Conservation (phyloP, 2,113 vertebrate species). For the Falco punctatus region DNA sequence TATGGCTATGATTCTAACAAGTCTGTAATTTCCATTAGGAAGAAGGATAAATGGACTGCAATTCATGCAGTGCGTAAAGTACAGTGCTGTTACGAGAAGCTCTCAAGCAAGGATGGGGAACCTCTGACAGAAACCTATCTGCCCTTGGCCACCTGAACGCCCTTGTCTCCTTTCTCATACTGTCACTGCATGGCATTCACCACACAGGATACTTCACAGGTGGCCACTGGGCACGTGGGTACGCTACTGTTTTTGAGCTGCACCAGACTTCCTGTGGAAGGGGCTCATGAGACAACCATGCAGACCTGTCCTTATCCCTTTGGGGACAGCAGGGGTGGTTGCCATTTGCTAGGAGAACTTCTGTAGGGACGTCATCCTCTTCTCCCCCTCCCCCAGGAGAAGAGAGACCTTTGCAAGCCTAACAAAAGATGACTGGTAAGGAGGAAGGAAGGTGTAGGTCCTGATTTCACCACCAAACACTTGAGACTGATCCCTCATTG, state of each 20-base stretch:
- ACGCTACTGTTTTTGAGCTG: neutral
- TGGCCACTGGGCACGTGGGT: neutral
- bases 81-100: neutral
- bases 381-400: neutral
- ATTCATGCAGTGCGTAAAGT: accelerated
- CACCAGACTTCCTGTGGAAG: neutral
- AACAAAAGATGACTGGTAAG: neutral
- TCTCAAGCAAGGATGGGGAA: neutral
- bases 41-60: neutral
- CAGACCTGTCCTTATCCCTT: neutral
- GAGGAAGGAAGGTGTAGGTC: neutral
- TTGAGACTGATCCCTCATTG: neutral
- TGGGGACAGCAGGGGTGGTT: neutral
- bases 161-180: neutral
- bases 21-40: neutral
- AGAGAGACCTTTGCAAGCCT: neutral
- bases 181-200: neutral
- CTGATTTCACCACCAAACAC: neutral
- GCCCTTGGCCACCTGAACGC: neutral
- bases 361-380: neutral
- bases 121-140: neutral
- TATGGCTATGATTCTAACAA: neutral
- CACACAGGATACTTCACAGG: neutral
- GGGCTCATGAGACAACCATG: neutral
- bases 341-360: neutral